These are phyloP conservation scores for Psephotus haematonotus DNA, from an alignment of 2,113 vertebrate genomes.

Conservation along the genomic window DNA sequence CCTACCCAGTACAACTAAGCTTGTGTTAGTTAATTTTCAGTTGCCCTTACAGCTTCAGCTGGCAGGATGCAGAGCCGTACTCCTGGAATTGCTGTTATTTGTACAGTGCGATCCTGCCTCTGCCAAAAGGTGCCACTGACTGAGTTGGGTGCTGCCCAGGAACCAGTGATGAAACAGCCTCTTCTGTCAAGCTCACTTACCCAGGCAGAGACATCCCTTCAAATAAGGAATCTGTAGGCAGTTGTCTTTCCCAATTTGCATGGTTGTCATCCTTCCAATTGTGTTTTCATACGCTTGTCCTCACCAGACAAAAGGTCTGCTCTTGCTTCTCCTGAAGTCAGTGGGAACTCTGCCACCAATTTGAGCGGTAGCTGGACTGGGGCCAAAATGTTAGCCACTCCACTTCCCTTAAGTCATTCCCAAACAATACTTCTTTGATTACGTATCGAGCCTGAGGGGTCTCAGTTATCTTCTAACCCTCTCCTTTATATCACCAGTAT, in stretches of 20 bases:
- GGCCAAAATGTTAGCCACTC: conserved; percentile 48
- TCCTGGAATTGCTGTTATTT: neutral
- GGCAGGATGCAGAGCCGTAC: neutral
- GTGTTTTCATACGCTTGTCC: neutral
- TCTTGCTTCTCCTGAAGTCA: conserved; percentile 12
- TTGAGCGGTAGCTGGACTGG: neutral
- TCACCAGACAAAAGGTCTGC: conserved; percentile 38
- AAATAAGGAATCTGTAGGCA: conserved; percentile 18
- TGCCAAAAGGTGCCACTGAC: neutral
- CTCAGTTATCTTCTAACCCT: conserved; percentile 43
- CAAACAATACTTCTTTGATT: conserved; percentile 65
- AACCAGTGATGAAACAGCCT: neutral
- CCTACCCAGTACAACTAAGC: neutral
- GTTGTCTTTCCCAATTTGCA: conserved; percentile 38
- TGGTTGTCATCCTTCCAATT: conserved; percentile 41
- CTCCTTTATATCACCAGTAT: conserved; percentile 43
- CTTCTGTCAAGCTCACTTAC: neutral
- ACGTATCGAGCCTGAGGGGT: conserved; percentile 43
- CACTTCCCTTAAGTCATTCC: conserved; percentile 49
- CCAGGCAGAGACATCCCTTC: neutral
- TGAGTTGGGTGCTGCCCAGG: neutral
- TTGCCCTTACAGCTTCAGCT: neutral
- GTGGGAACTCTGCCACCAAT: conserved; percentile 37
- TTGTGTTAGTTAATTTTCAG: neutral
- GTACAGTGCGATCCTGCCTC: neutral